Evolutionary conservation across 2,797 vertebrate genomes (phyloP).

Genomic region (Anguilla marmorata): DNA sequence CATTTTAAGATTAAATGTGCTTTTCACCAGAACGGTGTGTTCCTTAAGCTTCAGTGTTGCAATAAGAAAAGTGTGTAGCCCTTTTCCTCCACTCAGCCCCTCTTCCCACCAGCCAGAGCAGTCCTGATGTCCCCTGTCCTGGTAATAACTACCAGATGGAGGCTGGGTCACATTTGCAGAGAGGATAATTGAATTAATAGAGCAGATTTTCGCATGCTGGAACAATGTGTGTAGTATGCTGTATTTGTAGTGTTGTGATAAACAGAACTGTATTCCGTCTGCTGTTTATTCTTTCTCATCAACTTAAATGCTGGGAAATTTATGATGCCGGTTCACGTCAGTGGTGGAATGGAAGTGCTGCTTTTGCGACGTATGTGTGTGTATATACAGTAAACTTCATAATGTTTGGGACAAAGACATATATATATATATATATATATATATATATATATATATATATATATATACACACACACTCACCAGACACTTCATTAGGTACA

Average conservation of each 20-base stretch:
- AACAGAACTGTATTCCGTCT: background rate
- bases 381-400: background rate
- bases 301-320: too few relatives aligned
- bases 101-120: background rate
- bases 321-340: background rate
- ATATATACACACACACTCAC: too few relatives aligned
- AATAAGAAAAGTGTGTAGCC: background rate
- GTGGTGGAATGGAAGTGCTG: too few relatives aligned
- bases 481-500: too few relatives aligned
- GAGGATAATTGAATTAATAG: background rate
- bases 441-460: too few relatives aligned
- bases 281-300: background rate
- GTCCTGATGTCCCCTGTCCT: background rate
- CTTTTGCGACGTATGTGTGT: background rate
- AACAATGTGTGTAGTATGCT: background rate
- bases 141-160: constrained; percentile 2
- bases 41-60: background rate
- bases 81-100: background rate
- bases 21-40: background rate
- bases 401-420: too few relatives aligned
- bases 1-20: background rate
- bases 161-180: background rate
- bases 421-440: too few relatives aligned
- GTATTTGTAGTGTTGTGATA: background rate
- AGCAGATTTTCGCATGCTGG: background rate